Evolutionary conservation across 1,140 invertebrate genomes (phyloP), one percentile per base, ranked within the genome.

Genomic region (Nasonia longicornis): DNA sequence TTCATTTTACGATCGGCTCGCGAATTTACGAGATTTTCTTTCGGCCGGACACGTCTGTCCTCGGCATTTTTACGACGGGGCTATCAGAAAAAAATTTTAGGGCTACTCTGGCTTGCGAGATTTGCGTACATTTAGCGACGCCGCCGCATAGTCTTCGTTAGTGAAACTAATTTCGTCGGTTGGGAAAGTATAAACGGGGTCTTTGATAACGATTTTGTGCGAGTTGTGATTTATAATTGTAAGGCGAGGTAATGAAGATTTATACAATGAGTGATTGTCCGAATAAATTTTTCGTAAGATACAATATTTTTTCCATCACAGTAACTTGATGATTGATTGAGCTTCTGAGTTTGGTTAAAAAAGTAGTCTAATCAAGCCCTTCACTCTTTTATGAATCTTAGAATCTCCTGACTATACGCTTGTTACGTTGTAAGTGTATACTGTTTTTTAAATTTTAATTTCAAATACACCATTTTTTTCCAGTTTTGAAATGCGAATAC

Each of bases 21-120:
- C 42, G 22, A 72, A 72, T 45, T 72, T 72, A 31, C 31, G 29
- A 38, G 69, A 26, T 31, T 35, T 38, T 38, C n/a, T 38, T 71
- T 35, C 42, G 42, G 8, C n/a, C 45, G 29, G 12, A 3, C 31
- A 35, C 35, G 29, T 71, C 31, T 71, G n/a, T 48, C 31, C n/a
- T 71, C 38, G 35, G 45, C n/a, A 63, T 63, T 75, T 75, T 75
- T 75, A 75, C 73, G 73, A 35, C 26, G 45, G 11, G 45, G 73
- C 48, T 63, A 75, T 63, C 48, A 75, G 63, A 38, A 63, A 63
- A 75, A 38, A 75, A 3, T 64, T 75, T 75, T 45, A 48, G 42
- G 35, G 71, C 35, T 42, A 26, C 26, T 26, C 1, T 26, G 26
- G 26, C 26, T 1, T 26, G 3, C 52, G 52, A 58, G 14, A n/a